A percentile compares a stretch with the other conserved stretches of the same genome.
phyloP scores from a whole-genome alignment of 2,797 vertebrate genomes.

The Acanthiza pusilla region DNA sequence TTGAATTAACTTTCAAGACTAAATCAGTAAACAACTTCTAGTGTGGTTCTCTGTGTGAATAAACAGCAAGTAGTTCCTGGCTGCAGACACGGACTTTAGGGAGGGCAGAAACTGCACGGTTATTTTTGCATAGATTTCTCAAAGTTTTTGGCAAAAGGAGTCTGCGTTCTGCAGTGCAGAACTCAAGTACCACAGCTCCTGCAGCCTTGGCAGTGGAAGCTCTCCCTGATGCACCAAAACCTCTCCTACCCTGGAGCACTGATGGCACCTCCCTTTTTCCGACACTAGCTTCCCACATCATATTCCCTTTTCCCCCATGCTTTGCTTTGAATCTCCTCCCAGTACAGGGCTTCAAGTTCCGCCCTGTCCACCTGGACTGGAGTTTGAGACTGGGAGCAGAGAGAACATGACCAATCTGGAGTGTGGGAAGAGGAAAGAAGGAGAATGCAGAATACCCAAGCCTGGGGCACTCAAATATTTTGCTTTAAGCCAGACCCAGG shows the following conservation, averaged over 20 bases:
- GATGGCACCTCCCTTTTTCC: neutral
- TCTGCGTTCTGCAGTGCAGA: neutral
- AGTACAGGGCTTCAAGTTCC: neutral
- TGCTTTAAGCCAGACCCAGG: neutral
- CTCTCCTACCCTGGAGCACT: neutral
- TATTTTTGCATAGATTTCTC: neutral
- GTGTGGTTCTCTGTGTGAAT: neutral
- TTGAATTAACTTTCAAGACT: neutral
- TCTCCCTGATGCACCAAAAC: neutral
- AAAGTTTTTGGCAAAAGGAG: neutral
- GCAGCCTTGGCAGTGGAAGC: accelerated
- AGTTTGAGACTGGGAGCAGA: neutral
- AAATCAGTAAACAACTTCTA: neutral
- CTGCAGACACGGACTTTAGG: accelerated
- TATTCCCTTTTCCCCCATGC: neutral
- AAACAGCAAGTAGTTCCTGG: neutral
- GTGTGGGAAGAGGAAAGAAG: neutral
- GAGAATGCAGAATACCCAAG: neutral
- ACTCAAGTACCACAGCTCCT: neutral
- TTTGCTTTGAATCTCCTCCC: neutral
- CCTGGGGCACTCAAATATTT: neutral
- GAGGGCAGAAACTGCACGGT: neutral
- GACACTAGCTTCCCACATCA: neutral
- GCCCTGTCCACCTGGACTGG: neutral
- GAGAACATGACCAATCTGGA: neutral